Conservation (phyloP, 2,888 invertebrate species). For the Caenorhabditis sp. region DNA sequence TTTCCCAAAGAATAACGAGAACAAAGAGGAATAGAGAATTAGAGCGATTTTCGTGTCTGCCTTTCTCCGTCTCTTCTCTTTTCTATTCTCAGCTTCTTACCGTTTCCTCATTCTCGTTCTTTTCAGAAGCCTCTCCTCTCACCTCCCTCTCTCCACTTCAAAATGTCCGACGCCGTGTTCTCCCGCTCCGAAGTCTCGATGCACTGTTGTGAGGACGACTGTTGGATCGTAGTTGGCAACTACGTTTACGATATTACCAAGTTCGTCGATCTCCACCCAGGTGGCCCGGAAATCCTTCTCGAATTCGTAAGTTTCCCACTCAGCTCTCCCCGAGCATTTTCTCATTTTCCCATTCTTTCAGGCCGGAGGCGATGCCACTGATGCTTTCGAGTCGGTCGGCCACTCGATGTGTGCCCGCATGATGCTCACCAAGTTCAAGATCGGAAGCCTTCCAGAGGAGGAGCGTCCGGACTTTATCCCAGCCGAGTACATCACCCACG, state of each 20-base stretch:
- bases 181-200: constrained; percentile 62
- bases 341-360: constrained; percentile 55
- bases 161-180: constrained; percentile 48
- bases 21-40: constrained; percentile 29
- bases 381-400: constrained; percentile 73
- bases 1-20: constrained; percentile 10
- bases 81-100: not conserved
- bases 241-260: constrained; percentile 67
- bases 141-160: not conserved
- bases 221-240: constrained; percentile 69
- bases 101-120: not conserved
- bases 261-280: constrained; percentile 68
- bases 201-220: constrained; percentile 64
- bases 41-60: constrained; percentile 15
- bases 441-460: constrained; percentile 58
- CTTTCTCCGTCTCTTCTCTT: constrained; percentile 26
- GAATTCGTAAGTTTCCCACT: constrained; percentile 66
- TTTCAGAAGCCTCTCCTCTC: constrained; percentile 29
- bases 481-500: constrained; percentile 49
- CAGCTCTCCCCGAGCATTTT: not conserved
- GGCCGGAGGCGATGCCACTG: constrained; percentile 73
- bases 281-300: constrained; percentile 68
- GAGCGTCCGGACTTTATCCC: constrained; percentile 47
- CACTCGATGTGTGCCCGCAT: constrained; percentile 69
- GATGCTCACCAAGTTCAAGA: constrained; percentile 60